Conservation (phyloP, 2,797 vertebrate species). For the Takifugu ocellatus region DNA sequence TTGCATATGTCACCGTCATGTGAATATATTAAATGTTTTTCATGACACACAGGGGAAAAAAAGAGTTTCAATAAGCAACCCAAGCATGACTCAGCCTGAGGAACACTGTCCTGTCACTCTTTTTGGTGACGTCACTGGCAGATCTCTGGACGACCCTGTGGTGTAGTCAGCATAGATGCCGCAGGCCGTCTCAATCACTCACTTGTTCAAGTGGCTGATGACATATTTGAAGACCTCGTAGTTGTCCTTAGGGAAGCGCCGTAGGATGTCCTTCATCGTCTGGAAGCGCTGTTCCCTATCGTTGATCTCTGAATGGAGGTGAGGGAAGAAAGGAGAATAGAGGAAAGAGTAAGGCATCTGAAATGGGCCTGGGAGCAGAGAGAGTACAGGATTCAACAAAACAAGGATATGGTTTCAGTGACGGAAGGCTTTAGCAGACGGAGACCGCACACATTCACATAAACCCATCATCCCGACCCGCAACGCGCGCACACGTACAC, state of each 20-base stretch:
- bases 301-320: constrained; percentile 81
- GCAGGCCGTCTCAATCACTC: constrained; percentile 50
- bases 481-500: constrained; percentile 24
- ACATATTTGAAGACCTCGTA: constrained; percentile 96
- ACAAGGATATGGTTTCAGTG: constrained; percentile 5
- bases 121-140: constrained; percentile 32
- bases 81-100: constrained; percentile 21
- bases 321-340: constrained; percentile 8
- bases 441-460: constrained; percentile 48
- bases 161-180: constrained; percentile 35
- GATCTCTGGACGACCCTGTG: constrained; percentile 25
- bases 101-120: constrained; percentile 7
- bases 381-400: constrained; percentile 16
- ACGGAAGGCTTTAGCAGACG: constrained; percentile 11
- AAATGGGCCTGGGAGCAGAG: constrained; percentile 28
- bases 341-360: constrained; percentile 6
- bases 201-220: constrained; percentile 91
- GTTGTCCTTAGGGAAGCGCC: constrained; percentile 90
- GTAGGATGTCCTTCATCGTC: constrained; percentile 87
- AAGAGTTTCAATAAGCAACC: neutral
- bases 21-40: neutral
- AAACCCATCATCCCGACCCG: constrained; percentile 42
- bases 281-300: constrained; percentile 90
- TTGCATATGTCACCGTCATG: neutral
- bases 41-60: neutral